These are phyloP conservation scores for Eudemis profundana DNA, from an alignment of 2,888 invertebrate genomes.

Conservation along the genomic window DNA sequence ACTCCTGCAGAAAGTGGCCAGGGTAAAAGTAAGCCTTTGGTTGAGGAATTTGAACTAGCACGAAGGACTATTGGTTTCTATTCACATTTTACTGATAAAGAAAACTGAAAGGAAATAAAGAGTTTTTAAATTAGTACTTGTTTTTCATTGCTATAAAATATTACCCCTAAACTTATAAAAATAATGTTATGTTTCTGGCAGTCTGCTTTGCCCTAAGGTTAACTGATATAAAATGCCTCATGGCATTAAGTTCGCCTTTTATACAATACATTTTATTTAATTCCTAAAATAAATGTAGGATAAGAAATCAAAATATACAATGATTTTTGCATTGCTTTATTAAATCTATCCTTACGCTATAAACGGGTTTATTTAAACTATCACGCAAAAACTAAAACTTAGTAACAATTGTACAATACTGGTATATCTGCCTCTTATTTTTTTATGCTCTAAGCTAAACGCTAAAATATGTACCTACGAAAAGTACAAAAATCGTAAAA, in stretches of 20 bases:
- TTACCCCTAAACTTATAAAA: too few relatives aligned
- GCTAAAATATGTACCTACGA: too few relatives aligned
- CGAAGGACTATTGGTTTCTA: too few relatives aligned
- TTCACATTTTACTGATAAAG: too few relatives aligned
- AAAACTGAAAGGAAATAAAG: neutral
- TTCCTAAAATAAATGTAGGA: neutral
- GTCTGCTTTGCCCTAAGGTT: neutral
- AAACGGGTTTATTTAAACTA: constrained; percentile 59
- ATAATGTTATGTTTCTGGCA: neutral
- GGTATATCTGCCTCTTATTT: constrained; percentile 67
- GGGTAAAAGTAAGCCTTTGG: too few relatives aligned
- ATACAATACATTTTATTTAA: too few relatives aligned
- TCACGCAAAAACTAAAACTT: constrained; percentile 60
- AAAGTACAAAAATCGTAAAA: too few relatives aligned
- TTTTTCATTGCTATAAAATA: too few relatives aligned
- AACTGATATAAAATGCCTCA: too few relatives aligned
- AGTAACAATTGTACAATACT: constrained; percentile 44
- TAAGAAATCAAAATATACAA: neutral
- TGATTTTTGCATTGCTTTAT: constrained; percentile 20
- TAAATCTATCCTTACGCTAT: constrained; percentile 45
- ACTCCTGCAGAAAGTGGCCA: too few relatives aligned
- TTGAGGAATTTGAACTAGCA: neutral
- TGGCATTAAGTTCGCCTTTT: too few relatives aligned
- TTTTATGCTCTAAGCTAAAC: too few relatives aligned
- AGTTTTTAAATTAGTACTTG: neutral